These are phyloP conservation scores for Gallinago nigripennis DNA, from an alignment of 2,797 vertebrate genomes.

Conservation along the genomic window DNA sequence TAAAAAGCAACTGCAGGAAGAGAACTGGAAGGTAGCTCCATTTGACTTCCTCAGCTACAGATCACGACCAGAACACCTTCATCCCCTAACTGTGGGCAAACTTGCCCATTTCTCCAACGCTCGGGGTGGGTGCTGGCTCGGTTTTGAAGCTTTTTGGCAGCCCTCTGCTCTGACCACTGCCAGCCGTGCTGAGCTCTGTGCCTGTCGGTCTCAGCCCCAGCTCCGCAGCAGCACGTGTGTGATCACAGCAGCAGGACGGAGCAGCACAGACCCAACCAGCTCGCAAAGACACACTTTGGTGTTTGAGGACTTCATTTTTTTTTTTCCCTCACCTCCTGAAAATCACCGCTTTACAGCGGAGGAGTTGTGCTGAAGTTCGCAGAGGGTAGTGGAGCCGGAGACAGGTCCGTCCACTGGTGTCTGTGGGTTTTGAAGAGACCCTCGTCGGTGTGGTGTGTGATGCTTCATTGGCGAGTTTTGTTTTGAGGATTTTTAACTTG, in stretches of 20 bases:
- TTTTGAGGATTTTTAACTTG: background rate
- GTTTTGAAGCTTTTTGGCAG: background rate
- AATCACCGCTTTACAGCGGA: background rate
- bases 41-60: background rate
- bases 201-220: background rate
- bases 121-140: background rate
- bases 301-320: background rate
- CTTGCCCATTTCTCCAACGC: background rate
- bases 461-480: background rate
- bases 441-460: rapidly evolving
- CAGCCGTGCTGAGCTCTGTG: rapidly evolving
- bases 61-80: background rate
- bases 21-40: background rate
- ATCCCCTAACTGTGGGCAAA: background rate
- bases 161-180: background rate
- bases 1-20: background rate
- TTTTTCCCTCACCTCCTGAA: background rate
- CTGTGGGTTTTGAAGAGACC: background rate
- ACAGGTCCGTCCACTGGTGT: background rate
- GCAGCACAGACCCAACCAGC: background rate
- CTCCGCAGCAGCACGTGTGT: background rate
- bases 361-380: background rate
- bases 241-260: background rate
- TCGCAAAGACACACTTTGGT: background rate
- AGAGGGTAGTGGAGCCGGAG: background rate